Evolutionary conservation across 2,113 vertebrate species (phyloP).

Genomic region (Ovis canadensis): DNA sequence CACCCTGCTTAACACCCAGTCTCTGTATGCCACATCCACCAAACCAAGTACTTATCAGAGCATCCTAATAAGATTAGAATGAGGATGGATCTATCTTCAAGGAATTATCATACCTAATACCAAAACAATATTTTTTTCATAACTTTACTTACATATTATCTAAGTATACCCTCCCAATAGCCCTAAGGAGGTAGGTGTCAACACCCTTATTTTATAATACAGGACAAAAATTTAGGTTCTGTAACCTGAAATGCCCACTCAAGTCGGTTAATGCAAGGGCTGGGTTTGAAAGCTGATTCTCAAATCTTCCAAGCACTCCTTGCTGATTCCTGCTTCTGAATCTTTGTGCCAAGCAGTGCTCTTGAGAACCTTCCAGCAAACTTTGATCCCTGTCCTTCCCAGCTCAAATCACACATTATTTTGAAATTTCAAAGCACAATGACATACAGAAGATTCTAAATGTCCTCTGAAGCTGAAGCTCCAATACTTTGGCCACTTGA

Average conservation of each 20-base stretch:
- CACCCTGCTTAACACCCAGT: background rate
- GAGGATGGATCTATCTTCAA: background rate
- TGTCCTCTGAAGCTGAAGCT: background rate
- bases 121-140: background rate
- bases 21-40: background rate
- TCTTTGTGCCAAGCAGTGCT: background rate
- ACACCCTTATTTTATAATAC: background rate
- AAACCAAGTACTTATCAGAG: background rate
- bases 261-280: background rate
- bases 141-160: background rate
- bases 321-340: background rate
- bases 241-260: background rate
- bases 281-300: background rate
- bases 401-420: background rate
- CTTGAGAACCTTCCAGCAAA: background rate
- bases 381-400: background rate
- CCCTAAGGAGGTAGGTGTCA: background rate
- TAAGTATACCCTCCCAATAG: background rate
- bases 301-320: too few relatives aligned
- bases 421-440: conserved; percentile 6
- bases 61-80: background rate
- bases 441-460: background rate
- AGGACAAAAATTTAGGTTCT: background rate
- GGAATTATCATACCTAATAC: background rate
- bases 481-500: background rate